Conservation (phyloP, 2,888 invertebrate species). For the Chloromyia formosa region DNA sequence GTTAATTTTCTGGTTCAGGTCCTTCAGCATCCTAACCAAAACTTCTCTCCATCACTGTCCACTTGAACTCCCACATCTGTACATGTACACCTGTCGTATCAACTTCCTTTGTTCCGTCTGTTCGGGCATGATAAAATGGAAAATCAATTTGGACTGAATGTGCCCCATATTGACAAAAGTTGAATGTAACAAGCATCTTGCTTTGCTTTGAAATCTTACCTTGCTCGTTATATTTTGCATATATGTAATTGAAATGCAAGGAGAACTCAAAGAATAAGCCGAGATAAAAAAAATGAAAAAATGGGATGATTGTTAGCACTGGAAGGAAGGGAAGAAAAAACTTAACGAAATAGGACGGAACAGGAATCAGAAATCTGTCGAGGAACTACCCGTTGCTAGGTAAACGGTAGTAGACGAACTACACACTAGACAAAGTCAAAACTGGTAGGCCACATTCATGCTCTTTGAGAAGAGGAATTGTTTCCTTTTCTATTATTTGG, state of each 20-base stretch:
- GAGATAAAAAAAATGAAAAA: not conserved
- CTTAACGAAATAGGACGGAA: not conserved
- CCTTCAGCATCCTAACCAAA: too few relatives aligned
- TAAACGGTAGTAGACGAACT: not conserved
- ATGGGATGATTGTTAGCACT: not conserved
- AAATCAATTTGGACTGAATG: constrained; percentile 35
- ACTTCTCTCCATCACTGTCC: too few relatives aligned
- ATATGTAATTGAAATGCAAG: constrained; percentile 36
- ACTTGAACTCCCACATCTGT: too few relatives aligned
- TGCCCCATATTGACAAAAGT: constrained; percentile 35
- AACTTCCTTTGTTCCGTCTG: not conserved
- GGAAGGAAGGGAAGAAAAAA: not conserved
- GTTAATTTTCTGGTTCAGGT: too few relatives aligned
- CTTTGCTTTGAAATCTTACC: constrained; percentile 18
- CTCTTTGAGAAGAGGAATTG: not conserved
- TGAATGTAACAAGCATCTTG: constrained; percentile 29
- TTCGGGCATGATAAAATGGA: constrained; percentile 25
- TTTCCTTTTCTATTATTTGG: not conserved
- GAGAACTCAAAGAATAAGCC: constrained; percentile 17
- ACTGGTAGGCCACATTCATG: not conserved
- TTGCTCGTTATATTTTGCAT: constrained; percentile 42
- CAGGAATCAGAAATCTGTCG: constrained; percentile 16
- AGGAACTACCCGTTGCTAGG: not conserved
- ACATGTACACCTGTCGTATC: too few relatives aligned
- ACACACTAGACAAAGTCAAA: not conserved